phyloP scores from a whole-genome alignment of 2,888 invertebrate species.

The Drosophila ustulata region DNA sequence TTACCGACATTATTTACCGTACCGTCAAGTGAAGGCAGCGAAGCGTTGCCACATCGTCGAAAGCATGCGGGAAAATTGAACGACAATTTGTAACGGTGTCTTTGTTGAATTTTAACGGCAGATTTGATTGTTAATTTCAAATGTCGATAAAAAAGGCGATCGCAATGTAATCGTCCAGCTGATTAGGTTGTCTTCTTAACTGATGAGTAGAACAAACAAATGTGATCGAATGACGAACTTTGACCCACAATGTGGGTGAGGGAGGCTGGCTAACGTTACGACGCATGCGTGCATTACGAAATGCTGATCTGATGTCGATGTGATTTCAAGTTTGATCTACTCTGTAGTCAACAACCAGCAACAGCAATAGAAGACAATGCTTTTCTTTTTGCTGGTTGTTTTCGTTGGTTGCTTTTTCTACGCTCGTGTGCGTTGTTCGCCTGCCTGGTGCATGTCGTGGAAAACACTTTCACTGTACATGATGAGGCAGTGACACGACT shows the following conservation, averaged over 20 bases:
- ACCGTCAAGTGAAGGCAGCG: conserved; percentile 47
- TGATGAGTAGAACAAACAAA: conserved; percentile 14
- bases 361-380: conserved; percentile 56
- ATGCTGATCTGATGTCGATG: conserved; percentile 37
- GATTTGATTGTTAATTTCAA: background rate
- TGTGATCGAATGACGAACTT: conserved; percentile 65
- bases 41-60: conserved; percentile 50
- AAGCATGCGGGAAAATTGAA: conserved; percentile 33
- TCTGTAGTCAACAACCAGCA: conserved; percentile 43
- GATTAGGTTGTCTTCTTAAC: conserved; percentile 14
- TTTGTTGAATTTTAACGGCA: background rate
- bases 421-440: conserved; percentile 67
- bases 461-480: conserved; percentile 84
- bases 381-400: conserved; percentile 66
- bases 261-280: conserved; percentile 45
- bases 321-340: conserved; percentile 68
- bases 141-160: background rate
- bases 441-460: conserved; percentile 73
- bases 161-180: background rate
- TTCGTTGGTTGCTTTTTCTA: conserved; percentile 55
- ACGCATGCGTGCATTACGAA: conserved; percentile 76
- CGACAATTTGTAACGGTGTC: conserved; percentile 27
- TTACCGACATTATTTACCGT: conserved; percentile 71
- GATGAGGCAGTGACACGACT: conserved; percentile 77
- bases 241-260: conserved; percentile 6